These are phyloP conservation scores for Gasterosteus nipponicus DNA, from an alignment of 2,113 vertebrate species.

Conservation along the genomic window DNA sequence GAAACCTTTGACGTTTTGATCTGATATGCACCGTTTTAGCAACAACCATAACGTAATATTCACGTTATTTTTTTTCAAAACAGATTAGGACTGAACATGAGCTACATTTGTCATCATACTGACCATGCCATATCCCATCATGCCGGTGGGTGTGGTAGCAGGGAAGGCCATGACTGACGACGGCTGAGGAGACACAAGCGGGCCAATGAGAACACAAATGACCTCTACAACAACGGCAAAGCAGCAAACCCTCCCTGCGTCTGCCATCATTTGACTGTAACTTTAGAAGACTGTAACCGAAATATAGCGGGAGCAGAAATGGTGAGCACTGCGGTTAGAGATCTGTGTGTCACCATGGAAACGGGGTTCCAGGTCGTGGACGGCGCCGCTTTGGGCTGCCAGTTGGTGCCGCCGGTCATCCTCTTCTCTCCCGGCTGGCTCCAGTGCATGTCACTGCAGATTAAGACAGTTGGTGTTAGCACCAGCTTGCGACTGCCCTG, in stretches of 20 bases:
- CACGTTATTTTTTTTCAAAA: not conserved
- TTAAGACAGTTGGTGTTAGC: slow-evolving; percentile 62
- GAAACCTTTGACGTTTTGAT: not conserved
- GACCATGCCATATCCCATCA: slow-evolving; percentile 97
- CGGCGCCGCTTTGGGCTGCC: slow-evolving; percentile 96
- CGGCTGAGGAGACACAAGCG: slow-evolving; percentile 79
- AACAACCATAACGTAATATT: not conserved
- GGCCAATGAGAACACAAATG: not conserved
- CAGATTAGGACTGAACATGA: not conserved
- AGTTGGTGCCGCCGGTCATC: slow-evolving; percentile 96
- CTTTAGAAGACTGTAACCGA: not conserved
- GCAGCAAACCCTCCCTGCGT: not conserved
- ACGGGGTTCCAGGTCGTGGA: slow-evolving; percentile 97
- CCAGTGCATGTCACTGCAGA: slow-evolving; percentile 95
- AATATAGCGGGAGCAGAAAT: not conserved
- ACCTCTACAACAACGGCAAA: not conserved
- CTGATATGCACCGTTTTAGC: not conserved
- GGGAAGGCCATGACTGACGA: slow-evolving; percentile 96
- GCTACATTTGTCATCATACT: slow-evolving; percentile 65
- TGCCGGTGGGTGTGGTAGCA: slow-evolving; percentile 95
- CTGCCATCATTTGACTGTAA: not conserved
- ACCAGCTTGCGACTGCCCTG: slow-evolving; percentile 27
- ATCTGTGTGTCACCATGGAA: slow-evolving; percentile 89
- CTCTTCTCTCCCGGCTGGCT: slow-evolving; percentile 97
- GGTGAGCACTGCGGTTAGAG: slow-evolving; percentile 13